Base-by-base conservation (phyloP, 1,140 invertebrate genomes). In the Manduca sexta region DNA sequence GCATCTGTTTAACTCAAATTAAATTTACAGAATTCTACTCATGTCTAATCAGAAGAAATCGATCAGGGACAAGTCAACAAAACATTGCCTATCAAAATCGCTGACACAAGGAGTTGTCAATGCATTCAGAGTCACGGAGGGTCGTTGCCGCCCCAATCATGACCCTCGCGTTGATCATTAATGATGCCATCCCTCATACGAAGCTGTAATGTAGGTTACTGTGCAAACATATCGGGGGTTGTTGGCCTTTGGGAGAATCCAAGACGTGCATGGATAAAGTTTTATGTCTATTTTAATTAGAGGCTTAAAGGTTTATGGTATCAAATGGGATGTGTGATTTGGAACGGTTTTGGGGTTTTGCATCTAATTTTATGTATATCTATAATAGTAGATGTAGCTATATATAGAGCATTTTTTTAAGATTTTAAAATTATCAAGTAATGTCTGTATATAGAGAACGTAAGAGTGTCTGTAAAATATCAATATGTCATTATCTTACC, bases 151-250 rank as follows among this genome's bases (percentile, higher is more conserved):
- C 75, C 76, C 69, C 64, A 71, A 71, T 71, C 67, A 69, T 71
- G 69, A 64, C 72, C 72, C 74, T 67, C 55, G 41, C 52, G 55
- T 59, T 52, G 63, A 76, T 72, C 77, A 72, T 81, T 81, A 83
- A 81, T 79, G 79, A 80, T 76, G 60, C 68, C 66, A 73, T 84
- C 77, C 76, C 80, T 81, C 63, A 74, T 70, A 53, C 64, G n/a
- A n/a, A n/a, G 59, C 51, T 52, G 64, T 70, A 71, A 84, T 84
- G 77, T 84, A 78, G 80, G 80, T 84, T 81, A 84, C 80, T 84
- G 77, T 79, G 80, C 64, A 84, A 84, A 84, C 74, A 83, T 17
- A 29, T 11, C 41, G 30, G 16, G 43, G 43, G 74, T 74, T 64
- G 67, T 64, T 62, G 64, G 45, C 64, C 68, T 60, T 45, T 58